Base-by-base conservation (phyloP, 2,797 vertebrate species). In the Coluber constrictor region DNA sequence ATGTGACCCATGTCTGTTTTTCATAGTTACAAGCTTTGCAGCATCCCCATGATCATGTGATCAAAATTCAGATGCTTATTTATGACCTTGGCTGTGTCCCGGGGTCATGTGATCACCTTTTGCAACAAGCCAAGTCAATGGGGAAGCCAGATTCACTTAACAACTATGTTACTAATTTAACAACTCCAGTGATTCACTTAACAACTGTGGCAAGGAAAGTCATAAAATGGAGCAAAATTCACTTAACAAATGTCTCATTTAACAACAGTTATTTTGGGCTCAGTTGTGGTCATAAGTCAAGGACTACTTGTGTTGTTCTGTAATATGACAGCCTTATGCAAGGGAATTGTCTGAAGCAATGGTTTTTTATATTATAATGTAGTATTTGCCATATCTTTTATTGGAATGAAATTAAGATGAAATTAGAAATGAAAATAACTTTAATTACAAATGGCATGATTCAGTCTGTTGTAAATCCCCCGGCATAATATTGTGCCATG, bases 401-500 rank as follows among this genome's bases (percentile, higher is more conserved):
- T 96, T 96, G 94, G 95, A 97, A 96, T 94, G 93, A 95, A 96
- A 97, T 95, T 97, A 95, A 96, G 96, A 91, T 0, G 1, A 94
- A 96, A 96, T 97, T 96, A 96, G 96, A 96, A 97, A 96, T 95
- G 96, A 94, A 96, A 97, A 96, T 96, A 97, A 96, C 96, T 96
- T 97, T 97, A 97, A 97, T 97, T 97, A 94, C 0, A 5, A 97
- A 96, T 93, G 95, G 96, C 95, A 90, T 94, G 95, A 97, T 96
- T 95, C 95, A 91, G 94, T 96, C 95, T 96, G 96, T 96, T 96
- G 95, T 96, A 97, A 97, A 97, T 97, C 96, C 95, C 95, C 95
- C 95, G 96, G 94, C 96, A 96, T 97, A 97, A 97, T 97, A 96
- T 97, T 97, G 94, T 96, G 96, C 97, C 94, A 95, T 97, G 97